Percentiles rank a stretch among this genome's conserved stretches.
Evolutionary conservation across 2,113 vertebrate species (phyloP).

Genomic region (Protobothrops flavoviridis): DNA sequence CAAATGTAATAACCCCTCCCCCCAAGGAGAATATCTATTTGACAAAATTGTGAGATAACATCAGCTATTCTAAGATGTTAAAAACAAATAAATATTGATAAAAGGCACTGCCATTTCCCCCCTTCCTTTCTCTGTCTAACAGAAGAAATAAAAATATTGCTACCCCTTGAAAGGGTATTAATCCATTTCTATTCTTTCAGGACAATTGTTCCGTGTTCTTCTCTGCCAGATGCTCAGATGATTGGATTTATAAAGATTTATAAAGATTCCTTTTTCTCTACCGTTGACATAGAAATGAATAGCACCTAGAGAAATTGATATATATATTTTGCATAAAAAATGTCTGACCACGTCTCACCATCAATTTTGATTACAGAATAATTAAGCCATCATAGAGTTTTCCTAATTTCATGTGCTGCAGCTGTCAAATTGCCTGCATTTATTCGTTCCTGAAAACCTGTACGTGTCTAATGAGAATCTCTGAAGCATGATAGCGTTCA

Average conservation of each 20-base stretch:
- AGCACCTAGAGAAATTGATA: background rate
- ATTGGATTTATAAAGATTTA: slow-evolving; percentile 17
- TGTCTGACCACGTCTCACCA: background rate
- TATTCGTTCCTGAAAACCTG: background rate
- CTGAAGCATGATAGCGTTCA: background rate
- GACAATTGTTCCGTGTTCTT: slow-evolving; percentile 22
- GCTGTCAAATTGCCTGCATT: background rate
- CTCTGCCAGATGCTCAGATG: slow-evolving; percentile 20
- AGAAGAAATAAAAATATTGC: background rate
- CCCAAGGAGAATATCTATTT: background rate
- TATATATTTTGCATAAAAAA: background rate
- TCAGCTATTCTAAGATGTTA: background rate
- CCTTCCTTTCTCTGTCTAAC: background rate
- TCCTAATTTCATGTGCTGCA: background rate
- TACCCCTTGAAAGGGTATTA: background rate
- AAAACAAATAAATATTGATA: background rate
- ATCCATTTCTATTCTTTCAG: slow-evolving; percentile 1
- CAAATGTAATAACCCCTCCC: background rate
- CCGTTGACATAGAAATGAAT: slow-evolving; percentile 24
- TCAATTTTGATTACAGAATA: slow-evolving; percentile 8
- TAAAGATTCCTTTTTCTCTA: slow-evolving; percentile 14
- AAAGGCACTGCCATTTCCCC: background rate
- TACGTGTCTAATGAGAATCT: background rate
- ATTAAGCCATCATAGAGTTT: slow-evolving; percentile 12
- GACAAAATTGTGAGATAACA: background rate